Base-by-base conservation (phyloP, 2,797 vertebrate genomes). In the Morus bassanus region DNA sequence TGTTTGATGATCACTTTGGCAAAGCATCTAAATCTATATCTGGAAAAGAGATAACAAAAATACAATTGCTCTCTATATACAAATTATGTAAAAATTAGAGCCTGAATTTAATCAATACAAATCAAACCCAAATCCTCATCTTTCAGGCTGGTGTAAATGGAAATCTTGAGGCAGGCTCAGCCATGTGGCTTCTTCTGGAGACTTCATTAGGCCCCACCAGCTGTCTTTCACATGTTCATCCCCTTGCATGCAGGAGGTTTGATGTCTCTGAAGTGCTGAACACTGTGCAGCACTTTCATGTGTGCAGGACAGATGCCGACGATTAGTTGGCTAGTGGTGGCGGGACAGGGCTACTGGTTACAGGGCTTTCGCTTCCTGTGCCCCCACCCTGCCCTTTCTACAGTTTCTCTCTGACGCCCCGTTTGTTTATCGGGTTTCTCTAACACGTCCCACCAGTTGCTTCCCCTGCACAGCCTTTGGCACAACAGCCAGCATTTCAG, bases 251-350 rank as follows among this genome's bases (percentile, higher is more conserved):
- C 25, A 13, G 87, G 74, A 4, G 2, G 43, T 13, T 45, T 37
- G 63, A 31, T 7, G 21, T 28, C 79, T 51, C 48, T 27, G 50
- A n/a, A n/a, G n/a, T 3, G 5, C 41, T 1, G 0, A 50, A 12
- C 1, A 0, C 77, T 7, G 27, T 14, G 45, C 68, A 70, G 89
- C 43, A 23, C 17, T 76, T 57, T 11, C 39, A 21, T 1, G 6
- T 9, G 18, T n/a, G 70, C n/a, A 11, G 70, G 74, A 68, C 68
- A 63, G 67, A 63, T 41, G 78, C 78, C 4, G 16, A 16, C 1
- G 4, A 31, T 11, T 3, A 31, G 25, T 1, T 2, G 8, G 30
- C 28, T 18, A 51, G 68, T 2, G 3, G 73, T 7, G 2, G 41
- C 41, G 43, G n/a, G 28, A 65, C 43, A 21, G 28, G 22, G 13